Evolutionary conservation across 2,888 invertebrate genomes (phyloP).

Genomic region (Tinea pellionella): DNA sequence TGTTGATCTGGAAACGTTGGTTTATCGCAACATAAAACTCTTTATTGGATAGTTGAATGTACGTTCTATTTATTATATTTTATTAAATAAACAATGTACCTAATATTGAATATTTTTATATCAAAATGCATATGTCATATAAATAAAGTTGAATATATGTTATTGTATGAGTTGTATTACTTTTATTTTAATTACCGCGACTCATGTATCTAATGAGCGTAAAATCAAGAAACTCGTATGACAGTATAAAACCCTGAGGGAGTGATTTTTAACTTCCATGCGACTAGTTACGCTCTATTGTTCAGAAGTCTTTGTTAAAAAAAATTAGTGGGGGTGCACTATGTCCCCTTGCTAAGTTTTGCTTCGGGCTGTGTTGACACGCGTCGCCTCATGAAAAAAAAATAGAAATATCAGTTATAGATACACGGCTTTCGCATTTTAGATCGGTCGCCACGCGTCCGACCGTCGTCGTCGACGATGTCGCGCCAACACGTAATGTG

Average conservation of each 20-base stretch:
- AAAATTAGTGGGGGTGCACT: slow-evolving; percentile 56
- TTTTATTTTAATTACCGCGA: neutral
- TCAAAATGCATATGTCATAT: neutral
- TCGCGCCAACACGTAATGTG: slow-evolving; percentile 7
- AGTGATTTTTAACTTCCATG: slow-evolving; percentile 58
- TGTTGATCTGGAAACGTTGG: slow-evolving; percentile 50
- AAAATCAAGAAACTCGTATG: slow-evolving; percentile 5
- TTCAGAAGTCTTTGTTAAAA: slow-evolving; percentile 60
- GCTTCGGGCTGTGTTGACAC: slow-evolving; percentile 65
- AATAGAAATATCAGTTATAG: slow-evolving; percentile 49
- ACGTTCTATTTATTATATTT: neutral
- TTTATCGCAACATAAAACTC: slow-evolving; percentile 57
- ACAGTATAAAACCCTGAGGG: slow-evolving; percentile 24
- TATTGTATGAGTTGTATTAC: no score
- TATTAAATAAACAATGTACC: neutral
- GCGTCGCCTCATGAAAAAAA: slow-evolving; percentile 54
- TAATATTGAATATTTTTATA: neutral
- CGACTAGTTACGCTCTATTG: slow-evolving; percentile 61
- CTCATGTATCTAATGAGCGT: neutral
- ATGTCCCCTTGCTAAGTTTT: slow-evolving; percentile 64
- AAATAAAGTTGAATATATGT: neutral
- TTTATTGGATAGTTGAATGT: slow-evolving; percentile 22
- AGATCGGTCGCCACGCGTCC: slow-evolving; percentile 36
- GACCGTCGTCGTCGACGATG: slow-evolving; percentile 16
- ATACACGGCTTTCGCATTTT: slow-evolving; percentile 59